A percentile compares a stretch with the other conserved stretches of the same genome.
phyloP scores from a whole-genome alignment of 1,140 invertebrate species.

The Holcopasites calliopsidis region DNA sequence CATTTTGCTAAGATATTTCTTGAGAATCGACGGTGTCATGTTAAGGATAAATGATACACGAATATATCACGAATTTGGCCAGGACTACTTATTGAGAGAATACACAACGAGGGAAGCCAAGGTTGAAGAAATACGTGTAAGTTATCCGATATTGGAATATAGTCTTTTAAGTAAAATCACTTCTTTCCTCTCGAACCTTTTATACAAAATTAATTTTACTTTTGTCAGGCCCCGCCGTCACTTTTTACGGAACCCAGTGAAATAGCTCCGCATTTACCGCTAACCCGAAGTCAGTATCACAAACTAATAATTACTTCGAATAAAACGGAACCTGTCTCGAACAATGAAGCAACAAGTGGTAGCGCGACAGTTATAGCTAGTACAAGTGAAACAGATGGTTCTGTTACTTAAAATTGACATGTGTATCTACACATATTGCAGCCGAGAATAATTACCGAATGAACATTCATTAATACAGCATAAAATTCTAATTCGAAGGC shows the following conservation, averaged over 20 bases:
- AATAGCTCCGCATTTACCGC: constrained; percentile 80
- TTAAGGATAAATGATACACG: constrained; percentile 95
- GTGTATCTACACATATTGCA: not conserved
- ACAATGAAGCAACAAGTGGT: not conserved
- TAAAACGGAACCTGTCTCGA: constrained; percentile 31
- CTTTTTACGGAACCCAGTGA: constrained; percentile 81
- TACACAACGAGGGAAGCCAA: constrained; percentile 87
- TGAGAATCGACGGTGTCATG: constrained; percentile 96
- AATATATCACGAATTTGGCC: constrained; percentile 90
- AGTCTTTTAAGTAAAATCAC: not conserved
- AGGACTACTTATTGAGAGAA: constrained; percentile 88
- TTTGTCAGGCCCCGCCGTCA: constrained; percentile 74
- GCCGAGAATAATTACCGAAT: not conserved
- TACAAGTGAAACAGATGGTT: constrained; percentile 42
- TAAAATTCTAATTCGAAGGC: not conserved
- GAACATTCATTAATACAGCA: not conserved
- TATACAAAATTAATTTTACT: constrained; percentile 14
- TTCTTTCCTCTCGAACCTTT: no score
- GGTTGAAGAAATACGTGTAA: constrained; percentile 82
- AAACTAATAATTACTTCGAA: constrained; percentile 74
- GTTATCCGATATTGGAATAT: constrained; percentile 17
- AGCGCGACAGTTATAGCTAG: not conserved
- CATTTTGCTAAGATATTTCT: constrained; percentile 93
- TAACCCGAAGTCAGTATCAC: constrained; percentile 74
- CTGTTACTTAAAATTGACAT: constrained; percentile 55